These are phyloP conservation scores for Drosophila seguyi DNA, from an alignment of 1,140 invertebrate species.

Conservation along the genomic window DNA sequence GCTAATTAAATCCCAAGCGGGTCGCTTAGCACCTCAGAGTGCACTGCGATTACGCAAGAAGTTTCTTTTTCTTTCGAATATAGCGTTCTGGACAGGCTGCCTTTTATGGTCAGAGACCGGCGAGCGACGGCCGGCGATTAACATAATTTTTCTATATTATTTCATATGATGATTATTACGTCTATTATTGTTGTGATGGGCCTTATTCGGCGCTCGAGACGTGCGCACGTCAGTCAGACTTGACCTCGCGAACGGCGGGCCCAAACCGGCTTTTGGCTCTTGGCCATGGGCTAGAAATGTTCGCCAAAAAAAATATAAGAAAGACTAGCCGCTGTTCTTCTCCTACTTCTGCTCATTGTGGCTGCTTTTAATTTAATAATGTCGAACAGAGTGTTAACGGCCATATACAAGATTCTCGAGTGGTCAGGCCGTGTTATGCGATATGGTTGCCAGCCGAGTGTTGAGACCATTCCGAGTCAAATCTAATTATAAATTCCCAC, in stretches of 20 bases:
- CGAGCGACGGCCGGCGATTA: slow-evolving; percentile 43
- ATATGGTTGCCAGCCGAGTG: slow-evolving; percentile 24
- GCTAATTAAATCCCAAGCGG: slow-evolving; percentile 58
- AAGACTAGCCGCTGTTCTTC: slow-evolving; percentile 42
- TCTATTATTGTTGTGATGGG: slow-evolving; percentile 49
- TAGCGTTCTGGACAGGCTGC: slow-evolving; percentile 41
- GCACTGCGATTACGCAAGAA: slow-evolving; percentile 54
- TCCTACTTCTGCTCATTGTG: slow-evolving; percentile 20
- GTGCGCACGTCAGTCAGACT: slow-evolving; percentile 53
- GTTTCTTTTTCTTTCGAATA: slow-evolving; percentile 16
- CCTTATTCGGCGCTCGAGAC: slow-evolving; percentile 57
- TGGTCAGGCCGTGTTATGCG: slow-evolving; percentile 9
- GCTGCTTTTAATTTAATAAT: slow-evolving; percentile 68
- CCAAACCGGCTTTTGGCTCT: slow-evolving; percentile 60
- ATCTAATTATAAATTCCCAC: slow-evolving; percentile 33
- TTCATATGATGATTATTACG: slow-evolving; percentile 68
- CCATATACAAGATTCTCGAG: slow-evolving; percentile 52
- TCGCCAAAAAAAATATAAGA: slow-evolving; percentile 32
- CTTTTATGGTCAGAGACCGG: slow-evolving; percentile 45
- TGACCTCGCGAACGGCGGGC: slow-evolving; percentile 46
- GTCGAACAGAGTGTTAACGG: slow-evolving; percentile 54
- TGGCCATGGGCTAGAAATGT: slow-evolving; percentile 67
- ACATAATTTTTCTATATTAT: slow-evolving; percentile 79
- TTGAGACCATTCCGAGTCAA: slow-evolving; percentile 3
- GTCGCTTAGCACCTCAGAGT: slow-evolving; percentile 10